Percentiles rank a stretch among this genome's conserved stretches.
Conservation (phyloP, 2,113 vertebrate genomes). For the Microtus oregoni region DNA sequence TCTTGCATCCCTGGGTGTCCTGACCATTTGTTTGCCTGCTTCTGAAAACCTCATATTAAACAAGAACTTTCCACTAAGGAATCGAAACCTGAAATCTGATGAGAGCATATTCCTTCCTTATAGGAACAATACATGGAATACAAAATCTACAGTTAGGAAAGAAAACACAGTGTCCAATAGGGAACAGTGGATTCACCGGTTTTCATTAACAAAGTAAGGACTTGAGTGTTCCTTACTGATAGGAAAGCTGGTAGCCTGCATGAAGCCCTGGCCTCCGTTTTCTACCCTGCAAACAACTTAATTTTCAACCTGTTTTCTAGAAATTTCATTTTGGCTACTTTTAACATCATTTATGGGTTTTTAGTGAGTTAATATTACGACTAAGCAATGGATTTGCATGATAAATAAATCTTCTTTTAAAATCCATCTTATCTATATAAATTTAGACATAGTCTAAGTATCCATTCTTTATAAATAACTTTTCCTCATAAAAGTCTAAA, state of each 20-base stretch:
- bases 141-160: slow-evolving; percentile 67
- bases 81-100: slow-evolving; percentile 69
- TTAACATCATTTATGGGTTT: not conserved
- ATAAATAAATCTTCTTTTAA: not conserved
- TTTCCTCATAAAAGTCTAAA: not conserved
- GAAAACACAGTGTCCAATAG: slow-evolving; percentile 62
- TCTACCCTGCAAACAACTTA: not conserved
- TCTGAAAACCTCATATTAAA: slow-evolving; percentile 74
- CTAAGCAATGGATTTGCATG: not conserved
- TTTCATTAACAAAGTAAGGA: not conserved
- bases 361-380: not conserved
- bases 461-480: not conserved
- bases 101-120: slow-evolving; percentile 69
- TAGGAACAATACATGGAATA: slow-evolving; percentile 38
- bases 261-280: not conserved
- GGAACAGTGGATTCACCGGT: slow-evolving; percentile 7
- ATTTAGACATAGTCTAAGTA: not conserved
- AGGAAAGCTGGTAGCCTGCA: not conserved
- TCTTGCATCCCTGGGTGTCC: not conserved
- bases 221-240: not conserved
- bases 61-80: slow-evolving; percentile 22
- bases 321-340: not conserved
- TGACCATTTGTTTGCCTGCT: slow-evolving; percentile 58
- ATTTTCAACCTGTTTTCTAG: not conserved
- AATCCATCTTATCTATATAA: not conserved